Percentiles rank a stretch among this genome's conserved stretches.
Evolutionary conservation across 2,888 invertebrate species (phyloP).

Genomic region (Tachina lurida): DNA sequence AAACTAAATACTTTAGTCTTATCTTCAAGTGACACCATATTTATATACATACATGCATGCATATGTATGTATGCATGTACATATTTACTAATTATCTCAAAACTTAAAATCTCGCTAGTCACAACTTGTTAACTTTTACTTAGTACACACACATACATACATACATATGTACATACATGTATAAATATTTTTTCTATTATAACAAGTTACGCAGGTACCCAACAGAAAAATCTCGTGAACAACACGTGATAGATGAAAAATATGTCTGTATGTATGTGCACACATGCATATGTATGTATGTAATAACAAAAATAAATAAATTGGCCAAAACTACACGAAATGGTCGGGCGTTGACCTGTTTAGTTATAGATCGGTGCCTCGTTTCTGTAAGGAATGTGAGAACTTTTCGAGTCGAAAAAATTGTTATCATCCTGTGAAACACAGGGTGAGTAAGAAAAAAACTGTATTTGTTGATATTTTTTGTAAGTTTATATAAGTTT

Average conservation of each 20-base stretch:
- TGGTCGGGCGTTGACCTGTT: neutral
- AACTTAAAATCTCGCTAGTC: neutral
- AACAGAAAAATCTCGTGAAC: constrained; percentile 51
- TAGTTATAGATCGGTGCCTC: constrained; percentile 1
- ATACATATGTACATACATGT: neutral
- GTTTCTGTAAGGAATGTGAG: too few relatives aligned
- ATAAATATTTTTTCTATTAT: neutral
- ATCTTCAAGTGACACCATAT: neutral
- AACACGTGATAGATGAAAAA: constrained; percentile 52
- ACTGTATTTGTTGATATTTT: too few relatives aligned
- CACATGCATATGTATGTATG: neutral
- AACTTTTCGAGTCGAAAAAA: too few relatives aligned
- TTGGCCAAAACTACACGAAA: neutral
- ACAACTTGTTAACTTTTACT: neutral
- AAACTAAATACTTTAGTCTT: neutral
- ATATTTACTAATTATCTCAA: neutral
- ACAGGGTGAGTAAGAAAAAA: too few relatives aligned
- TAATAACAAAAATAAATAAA: neutral
- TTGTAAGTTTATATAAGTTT: too few relatives aligned
- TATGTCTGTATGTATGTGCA: neutral
- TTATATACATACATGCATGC: neutral
- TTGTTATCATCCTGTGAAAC: too few relatives aligned
- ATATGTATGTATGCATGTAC: neutral
- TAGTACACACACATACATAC: too few relatives aligned
- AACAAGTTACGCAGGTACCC: neutral